phyloP scores from a whole-genome alignment of 2,797 vertebrate genomes.

The Anomalospiza imberbis region DNA sequence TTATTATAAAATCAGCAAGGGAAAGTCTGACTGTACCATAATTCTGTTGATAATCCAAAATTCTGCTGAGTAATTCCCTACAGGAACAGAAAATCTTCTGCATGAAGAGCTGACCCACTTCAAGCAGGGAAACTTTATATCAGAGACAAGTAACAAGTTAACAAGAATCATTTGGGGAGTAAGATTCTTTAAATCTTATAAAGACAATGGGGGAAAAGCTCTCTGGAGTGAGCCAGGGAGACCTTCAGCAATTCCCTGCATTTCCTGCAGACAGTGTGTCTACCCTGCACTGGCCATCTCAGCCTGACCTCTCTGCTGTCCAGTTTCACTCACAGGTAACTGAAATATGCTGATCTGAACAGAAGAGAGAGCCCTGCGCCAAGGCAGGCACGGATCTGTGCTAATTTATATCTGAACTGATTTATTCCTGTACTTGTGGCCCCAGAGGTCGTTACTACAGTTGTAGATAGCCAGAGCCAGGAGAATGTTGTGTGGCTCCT shows the following conservation, averaged over 20 bases:
- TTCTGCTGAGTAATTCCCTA: not conserved
- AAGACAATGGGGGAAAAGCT: not conserved
- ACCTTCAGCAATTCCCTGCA: not conserved
- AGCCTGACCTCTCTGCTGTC: not conserved
- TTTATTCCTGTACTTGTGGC: not conserved
- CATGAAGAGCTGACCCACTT: not conserved
- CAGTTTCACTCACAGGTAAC: not conserved
- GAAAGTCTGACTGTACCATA: not conserved
- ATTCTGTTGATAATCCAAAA: not conserved
- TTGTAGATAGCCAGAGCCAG: not conserved
- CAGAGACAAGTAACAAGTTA: not conserved
- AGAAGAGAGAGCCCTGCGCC: not conserved
- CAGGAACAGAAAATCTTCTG: not conserved
- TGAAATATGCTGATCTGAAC: not conserved
- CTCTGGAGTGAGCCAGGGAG: not conserved
- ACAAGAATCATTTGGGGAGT: not conserved
- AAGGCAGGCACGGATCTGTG: not conserved
- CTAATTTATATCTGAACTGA: not conserved
- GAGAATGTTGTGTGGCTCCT: not conserved
- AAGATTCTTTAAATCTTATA: not conserved
- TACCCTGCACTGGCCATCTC: not conserved
- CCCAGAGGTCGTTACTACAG: not conserved
- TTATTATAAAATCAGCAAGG: accelerated
- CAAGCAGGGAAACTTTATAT: not conserved
- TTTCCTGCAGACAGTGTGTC: not conserved